Percentiles rank a stretch among this genome's conserved stretches.
Conservation (phyloP, 2,888 invertebrate species). For the Mythimna albipuncta region DNA sequence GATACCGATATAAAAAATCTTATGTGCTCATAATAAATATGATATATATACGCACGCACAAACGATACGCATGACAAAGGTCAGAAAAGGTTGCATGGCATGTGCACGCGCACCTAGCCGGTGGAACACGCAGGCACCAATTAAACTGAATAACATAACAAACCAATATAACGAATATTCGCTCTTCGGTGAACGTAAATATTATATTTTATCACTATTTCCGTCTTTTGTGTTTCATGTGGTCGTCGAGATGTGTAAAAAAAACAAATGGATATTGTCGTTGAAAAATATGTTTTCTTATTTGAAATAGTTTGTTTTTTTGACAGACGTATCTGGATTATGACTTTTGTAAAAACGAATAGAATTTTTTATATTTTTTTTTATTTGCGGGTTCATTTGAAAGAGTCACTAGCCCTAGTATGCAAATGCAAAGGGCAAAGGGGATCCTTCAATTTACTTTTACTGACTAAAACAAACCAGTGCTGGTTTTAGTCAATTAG, state of each 20-base stretch:
- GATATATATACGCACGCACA: constrained; percentile 50
- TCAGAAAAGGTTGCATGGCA: constrained; percentile 40
- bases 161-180: constrained; percentile 34
- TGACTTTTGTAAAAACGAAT: too few species aligned
- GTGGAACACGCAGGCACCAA: constrained; percentile 30
- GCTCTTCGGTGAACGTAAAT: constrained; percentile 6
- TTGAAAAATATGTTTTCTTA: too few species aligned
- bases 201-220: constrained; percentile 19
- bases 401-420: too few species aligned
- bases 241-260: constrained; percentile 16
- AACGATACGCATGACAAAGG: constrained; percentile 52
- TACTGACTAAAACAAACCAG: too few species aligned
- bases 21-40: constrained; percentile 33
- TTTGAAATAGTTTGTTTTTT: too few species aligned
- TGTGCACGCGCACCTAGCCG: constrained; percentile 25
- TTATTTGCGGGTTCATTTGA: too few species aligned
- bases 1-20: constrained; percentile 38
- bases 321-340: too few species aligned
- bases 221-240: constrained; percentile 3
- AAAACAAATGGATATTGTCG: not conserved
- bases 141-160: constrained; percentile 37
- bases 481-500: too few species aligned
- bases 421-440: too few species aligned
- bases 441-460: too few species aligned
- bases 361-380: too few species aligned